Conservation (phyloP, 2,113 vertebrate species). For the Fregata magnificens region DNA sequence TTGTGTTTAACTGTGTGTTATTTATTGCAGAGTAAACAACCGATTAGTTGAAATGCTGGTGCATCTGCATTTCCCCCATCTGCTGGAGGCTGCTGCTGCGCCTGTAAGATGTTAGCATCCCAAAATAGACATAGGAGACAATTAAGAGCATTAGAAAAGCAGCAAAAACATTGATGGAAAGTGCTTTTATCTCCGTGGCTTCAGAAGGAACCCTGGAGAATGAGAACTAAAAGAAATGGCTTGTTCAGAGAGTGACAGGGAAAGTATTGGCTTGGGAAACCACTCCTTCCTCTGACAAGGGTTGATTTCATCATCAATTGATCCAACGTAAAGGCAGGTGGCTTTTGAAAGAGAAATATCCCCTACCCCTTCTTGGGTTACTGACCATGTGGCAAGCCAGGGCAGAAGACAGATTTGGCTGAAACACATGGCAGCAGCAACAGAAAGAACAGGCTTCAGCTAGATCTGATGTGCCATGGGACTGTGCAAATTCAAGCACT, state of each 20-base stretch:
- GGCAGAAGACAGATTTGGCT: not conserved
- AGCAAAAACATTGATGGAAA: constrained; percentile 30
- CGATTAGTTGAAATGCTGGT: not conserved
- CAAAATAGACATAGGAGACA: constrained; percentile 63
- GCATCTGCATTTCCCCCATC: constrained; percentile 55
- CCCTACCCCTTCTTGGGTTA: not conserved
- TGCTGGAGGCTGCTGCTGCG: constrained; percentile 54
- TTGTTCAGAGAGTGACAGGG: not conserved
- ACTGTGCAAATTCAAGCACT: too few relatives aligned
- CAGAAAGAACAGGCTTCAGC: not conserved
- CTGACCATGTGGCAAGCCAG: not conserved
- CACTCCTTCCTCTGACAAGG: not conserved
- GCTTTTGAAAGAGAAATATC: not conserved
- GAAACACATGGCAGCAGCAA: not conserved
- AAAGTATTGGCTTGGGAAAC: not conserved
- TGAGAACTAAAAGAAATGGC: not conserved
- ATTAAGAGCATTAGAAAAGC: constrained; percentile 28
- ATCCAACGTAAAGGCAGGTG: not conserved
- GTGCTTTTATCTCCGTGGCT: constrained; percentile 17
- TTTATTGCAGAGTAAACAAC: constrained; percentile 52
- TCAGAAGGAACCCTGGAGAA: not conserved
- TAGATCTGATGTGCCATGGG: not conserved
- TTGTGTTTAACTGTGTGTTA: not conserved
- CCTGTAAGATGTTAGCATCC: not conserved
- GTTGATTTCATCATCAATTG: not conserved